Conservation (phyloP, 2,113 vertebrate species). For the Patagioenas fasciata region DNA sequence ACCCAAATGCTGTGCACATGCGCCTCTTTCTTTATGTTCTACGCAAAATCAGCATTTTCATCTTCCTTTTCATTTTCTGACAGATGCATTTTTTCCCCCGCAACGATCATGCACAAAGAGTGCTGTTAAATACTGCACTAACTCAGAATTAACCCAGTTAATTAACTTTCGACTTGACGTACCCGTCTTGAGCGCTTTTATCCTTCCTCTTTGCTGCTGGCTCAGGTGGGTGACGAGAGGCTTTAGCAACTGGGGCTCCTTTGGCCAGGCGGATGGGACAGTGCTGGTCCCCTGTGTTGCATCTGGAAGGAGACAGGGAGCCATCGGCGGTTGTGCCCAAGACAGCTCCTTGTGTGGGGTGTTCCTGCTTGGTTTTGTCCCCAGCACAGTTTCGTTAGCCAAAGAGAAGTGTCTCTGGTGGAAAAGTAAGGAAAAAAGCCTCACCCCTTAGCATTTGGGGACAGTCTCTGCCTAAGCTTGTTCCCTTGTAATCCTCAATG, state of each 20-base stretch:
- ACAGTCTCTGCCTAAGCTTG: background rate
- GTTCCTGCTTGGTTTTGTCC: background rate
- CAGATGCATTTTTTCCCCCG: background rate
- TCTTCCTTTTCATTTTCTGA: background rate
- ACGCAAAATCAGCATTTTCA: background rate
- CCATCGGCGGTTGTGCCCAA: fast-evolving
- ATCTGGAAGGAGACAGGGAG: fast-evolving
- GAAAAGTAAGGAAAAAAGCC: background rate
- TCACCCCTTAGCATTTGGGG: background rate
- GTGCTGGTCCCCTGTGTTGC: too few relatives aligned
- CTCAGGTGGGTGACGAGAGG: background rate
- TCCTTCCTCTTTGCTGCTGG: background rate
- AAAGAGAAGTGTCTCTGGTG: background rate
- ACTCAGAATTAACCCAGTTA: background rate
- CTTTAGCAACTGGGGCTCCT: background rate
- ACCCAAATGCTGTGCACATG: background rate
- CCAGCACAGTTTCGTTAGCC: background rate
- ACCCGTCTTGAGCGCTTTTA: background rate
- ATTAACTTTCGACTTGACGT: background rate
- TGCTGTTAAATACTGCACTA: background rate
- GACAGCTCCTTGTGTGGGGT: background rate
- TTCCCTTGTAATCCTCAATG: background rate
- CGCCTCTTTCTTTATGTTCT: background rate
- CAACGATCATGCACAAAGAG: fast-evolving
- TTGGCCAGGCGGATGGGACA: fast-evolving